These are phyloP conservation scores for Ochropleura leucogaster DNA, from an alignment of 2,888 invertebrate species.

Conservation along the genomic window DNA sequence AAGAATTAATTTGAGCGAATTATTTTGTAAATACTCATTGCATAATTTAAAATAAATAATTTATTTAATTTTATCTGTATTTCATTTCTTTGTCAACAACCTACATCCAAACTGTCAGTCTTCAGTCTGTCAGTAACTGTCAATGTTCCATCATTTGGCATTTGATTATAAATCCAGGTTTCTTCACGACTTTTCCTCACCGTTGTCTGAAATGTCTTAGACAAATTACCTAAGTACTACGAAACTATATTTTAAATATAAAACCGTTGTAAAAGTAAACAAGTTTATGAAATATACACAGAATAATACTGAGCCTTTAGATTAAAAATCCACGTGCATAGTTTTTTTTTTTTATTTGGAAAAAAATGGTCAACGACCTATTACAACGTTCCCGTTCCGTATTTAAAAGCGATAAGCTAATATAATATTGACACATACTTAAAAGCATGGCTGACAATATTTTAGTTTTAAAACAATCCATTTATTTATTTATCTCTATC, in stretches of 20 bases:
- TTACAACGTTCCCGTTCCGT: constrained; percentile 9
- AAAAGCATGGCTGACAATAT: constrained; percentile 15
- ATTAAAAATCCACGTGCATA: neutral
- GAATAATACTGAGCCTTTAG: neutral
- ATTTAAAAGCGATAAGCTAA: constrained; percentile 44
- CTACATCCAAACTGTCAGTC: too few species aligned
- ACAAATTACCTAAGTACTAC: neutral
- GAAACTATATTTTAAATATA: neutral
- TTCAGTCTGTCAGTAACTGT: too few species aligned
- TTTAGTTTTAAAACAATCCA: constrained; percentile 20
- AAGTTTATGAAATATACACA: neutral
- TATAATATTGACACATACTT: constrained; percentile 50
- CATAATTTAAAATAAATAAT: constrained; percentile 38
- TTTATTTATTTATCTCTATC: constrained; percentile 15
- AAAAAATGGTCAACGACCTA: constrained; percentile 24
- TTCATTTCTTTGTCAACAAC: neutral
- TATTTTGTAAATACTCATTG: constrained; percentile 49
- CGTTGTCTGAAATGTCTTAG: too few species aligned
- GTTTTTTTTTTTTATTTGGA: neutral
- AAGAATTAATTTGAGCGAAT: neutral
- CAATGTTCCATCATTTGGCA: too few species aligned
- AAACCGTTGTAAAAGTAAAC: neutral
- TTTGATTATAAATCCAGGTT: too few species aligned
- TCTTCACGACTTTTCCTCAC: too few species aligned
- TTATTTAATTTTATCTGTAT: neutral